Evolutionary conservation across 2,113 vertebrate species (phyloP).

Genomic region (Sylvicapra grimmia): DNA sequence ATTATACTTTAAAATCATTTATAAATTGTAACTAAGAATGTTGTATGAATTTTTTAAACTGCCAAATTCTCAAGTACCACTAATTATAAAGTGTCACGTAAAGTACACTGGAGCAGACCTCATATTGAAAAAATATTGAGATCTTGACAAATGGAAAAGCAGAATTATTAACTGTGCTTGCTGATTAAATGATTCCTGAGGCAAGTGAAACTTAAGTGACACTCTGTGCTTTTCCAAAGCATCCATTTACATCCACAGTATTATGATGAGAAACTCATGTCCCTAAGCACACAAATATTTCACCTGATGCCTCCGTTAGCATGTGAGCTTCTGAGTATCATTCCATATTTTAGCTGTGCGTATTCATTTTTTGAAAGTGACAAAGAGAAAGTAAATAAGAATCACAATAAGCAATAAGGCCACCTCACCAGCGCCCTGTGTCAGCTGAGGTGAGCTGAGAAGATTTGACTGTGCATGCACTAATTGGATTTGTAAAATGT

Average conservation of each 20-base stretch:
- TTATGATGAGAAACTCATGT: conserved; percentile 40
- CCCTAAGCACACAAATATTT: conserved; percentile 55
- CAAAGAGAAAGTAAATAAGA: conserved; percentile 29
- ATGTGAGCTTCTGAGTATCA: neutral
- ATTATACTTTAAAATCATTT: conserved; percentile 88
- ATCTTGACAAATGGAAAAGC: conserved; percentile 81
- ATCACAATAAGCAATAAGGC: neutral
- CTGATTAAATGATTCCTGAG: conserved; percentile 76
- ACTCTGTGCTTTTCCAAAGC: conserved; percentile 45
- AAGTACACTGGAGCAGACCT: conserved; percentile 78
- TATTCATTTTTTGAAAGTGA: conserved; percentile 31
- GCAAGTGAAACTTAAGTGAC: conserved; percentile 63
- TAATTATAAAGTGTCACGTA: conserved; percentile 84
- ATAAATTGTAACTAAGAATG: conserved; percentile 87
- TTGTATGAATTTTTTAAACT: conserved; percentile 84
- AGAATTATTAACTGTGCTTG: conserved; percentile 77
- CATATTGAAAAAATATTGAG: conserved; percentile 84
- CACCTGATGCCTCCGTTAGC: neutral
- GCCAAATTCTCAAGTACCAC: conserved; percentile 81
- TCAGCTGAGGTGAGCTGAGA: conserved; percentile 58
- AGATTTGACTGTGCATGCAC: conserved; percentile 36
- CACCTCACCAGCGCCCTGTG: neutral
- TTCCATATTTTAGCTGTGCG: neutral
- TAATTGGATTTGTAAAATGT: conserved; percentile 71
- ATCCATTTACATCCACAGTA: conserved; percentile 55